Base-by-base conservation (phyloP, 2,888 invertebrate species). In the Nezara viridula region DNA sequence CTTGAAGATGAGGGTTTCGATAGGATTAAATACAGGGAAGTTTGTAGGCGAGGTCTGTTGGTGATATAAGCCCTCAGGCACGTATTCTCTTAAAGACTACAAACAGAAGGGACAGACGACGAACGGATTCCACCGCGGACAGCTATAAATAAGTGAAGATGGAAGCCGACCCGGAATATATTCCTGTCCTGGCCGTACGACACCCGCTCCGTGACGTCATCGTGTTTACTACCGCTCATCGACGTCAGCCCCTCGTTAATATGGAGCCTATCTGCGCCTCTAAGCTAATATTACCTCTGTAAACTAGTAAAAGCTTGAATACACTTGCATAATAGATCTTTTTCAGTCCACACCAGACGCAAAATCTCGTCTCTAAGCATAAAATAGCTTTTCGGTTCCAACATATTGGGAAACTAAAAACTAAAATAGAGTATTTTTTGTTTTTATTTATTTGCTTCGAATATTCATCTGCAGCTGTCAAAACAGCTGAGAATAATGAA, bases 141-240 rank as follows among this genome's bases (percentile, higher is more conserved):
- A 27, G n/a, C 60, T 60, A 60, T 60, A 60, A 60, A 60, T 60
- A 60, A 60, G 60, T 27, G 60, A 60, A 60, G 60, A 27, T 60
- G 3, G 27, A 27, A 14, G 60, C 27, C 60, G 9, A 9, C 1
- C 2, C 55, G 55, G 7, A 9, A 55, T 55, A 27, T 60, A 60
- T 60, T 60, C 60, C 60, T 27, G 27, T 27, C 60, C 60, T 12
- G 2, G 60, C 60, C 27, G 60, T 60, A 60, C n/a, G 60, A 7
- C 10, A 4, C n/a, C n/a, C 19, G 4, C 9, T 6, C 55, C n/a
- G n/a, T 60, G 27, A 6, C 60, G 60, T 60, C 60, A 60, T 27
- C 27, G 27, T 60, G 60, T 60, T 60, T 60, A 60, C 60, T 60
- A 60, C 60, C 12, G 2, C 60, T 27, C 3, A 14, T 27, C 12